phyloP scores from a whole-genome alignment of 2,888 invertebrate genomes.

The Podotricha telesiphe region DNA sequence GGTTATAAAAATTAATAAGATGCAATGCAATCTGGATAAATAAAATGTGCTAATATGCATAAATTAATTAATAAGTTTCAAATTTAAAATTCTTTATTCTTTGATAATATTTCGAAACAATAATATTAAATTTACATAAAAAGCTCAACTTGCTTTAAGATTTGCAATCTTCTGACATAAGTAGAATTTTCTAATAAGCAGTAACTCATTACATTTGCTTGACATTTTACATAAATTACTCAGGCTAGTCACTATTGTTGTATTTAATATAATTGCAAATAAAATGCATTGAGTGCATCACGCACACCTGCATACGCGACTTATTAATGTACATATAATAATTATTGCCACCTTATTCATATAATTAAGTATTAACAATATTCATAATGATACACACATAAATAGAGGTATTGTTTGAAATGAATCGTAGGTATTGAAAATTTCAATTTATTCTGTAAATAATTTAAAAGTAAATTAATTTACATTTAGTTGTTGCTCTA shows the following conservation, averaged over 20 bases:
- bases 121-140: background rate
- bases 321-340: slow-evolving; percentile 32
- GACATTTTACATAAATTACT: slow-evolving; percentile 35
- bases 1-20: background rate
- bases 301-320: slow-evolving; percentile 43
- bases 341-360: slow-evolving; percentile 35
- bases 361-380: slow-evolving; percentile 30
- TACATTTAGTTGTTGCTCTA: background rate
- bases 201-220: slow-evolving; percentile 30
- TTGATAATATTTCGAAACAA: background rate
- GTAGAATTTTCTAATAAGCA: slow-evolving; percentile 23
- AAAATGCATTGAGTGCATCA: slow-evolving; percentile 39
- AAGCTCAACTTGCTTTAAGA: slow-evolving; percentile 21
- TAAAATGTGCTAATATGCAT: slow-evolving; percentile 29
- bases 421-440: background rate
- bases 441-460: slow-evolving; percentile 4
- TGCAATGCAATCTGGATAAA: slow-evolving; percentile 27
- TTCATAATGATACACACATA: slow-evolving; percentile 32
- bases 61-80: slow-evolving; percentile 23
- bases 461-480: background rate
- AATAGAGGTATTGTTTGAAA: slow-evolving; percentile 26
- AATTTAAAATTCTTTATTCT: background rate
- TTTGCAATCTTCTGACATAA: slow-evolving; percentile 11
- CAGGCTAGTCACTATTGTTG: slow-evolving; percentile 41
- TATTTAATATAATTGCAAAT: slow-evolving; percentile 45